Base-by-base conservation (phyloP, 2,797 vertebrate genomes). In the Notolepis coatsorum region DNA sequence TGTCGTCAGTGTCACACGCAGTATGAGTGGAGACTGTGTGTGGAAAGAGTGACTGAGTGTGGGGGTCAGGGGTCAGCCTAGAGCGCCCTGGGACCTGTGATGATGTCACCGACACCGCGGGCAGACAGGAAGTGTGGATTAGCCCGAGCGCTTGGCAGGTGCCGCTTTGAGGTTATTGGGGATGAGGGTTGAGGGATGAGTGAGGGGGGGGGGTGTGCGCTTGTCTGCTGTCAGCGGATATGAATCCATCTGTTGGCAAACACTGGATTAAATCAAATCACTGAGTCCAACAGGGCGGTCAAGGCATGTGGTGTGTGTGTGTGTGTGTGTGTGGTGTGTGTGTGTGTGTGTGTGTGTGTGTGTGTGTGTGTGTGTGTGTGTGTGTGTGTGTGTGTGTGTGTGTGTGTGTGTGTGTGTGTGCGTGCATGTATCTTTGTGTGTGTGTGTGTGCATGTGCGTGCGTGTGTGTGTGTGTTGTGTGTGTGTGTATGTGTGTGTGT, bases 111-210 rank as follows among this genome's bases (percentile, higher is more conserved):
- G 54, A 49, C 27, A 31, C 45, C 17, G 31, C 33, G 53, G 64
- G 31, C 47, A 66, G 67, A 67, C 18, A 76, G 64, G 45, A 61
- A 61, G 61, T 63, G 68, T 66, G 70, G 78, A 78, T 87, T 78
- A 79, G 65, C 55, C 54, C 8, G 24, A 25, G 25, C 25, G 27
- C 41, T 72, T 69, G 73, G 73, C 79, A 74, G 77, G 65, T 71
- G 82, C 43, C 67, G 12, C 68, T 48, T 38, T 2, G 27, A 62
- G 55, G 68, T 57, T 62, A n/a, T n/a, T 61, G 17, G 50, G 61
- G 58, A 52, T 33, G 59, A 60, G 25, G 31, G 47, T 59, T 49
- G 51, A 73, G 47, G n/a, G n/a, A n/a, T n/a, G 61, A 56, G 49
- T 33, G 59, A 60, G 25, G 31, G 47, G 59, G 46, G 51, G 71